A percentile compares a stretch with the other conserved stretches of the same genome.
These are phyloP conservation scores for Stenoptilia bipunctidactyla DNA, from an alignment of 2,888 invertebrate genomes.

Conservation along the genomic window DNA sequence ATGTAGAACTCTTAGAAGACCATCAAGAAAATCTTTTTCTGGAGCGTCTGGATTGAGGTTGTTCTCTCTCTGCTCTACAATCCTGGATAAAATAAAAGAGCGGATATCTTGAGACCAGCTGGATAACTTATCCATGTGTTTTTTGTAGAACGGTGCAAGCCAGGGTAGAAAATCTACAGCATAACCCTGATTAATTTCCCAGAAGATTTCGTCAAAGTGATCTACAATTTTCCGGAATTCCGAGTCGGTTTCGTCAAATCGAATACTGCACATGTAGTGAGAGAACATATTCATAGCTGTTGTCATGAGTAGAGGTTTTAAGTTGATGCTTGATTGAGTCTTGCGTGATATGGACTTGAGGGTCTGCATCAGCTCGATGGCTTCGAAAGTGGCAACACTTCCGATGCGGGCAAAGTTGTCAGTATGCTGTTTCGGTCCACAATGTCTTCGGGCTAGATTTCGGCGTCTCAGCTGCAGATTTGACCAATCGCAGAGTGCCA, in stretches of 20 bases:
- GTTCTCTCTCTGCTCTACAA: slow-evolving; percentile 72
- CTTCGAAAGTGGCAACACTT: slow-evolving; percentile 77
- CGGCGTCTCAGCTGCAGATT: slow-evolving; percentile 83
- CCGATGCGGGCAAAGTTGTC: slow-evolving; percentile 79
- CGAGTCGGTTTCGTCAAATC: slow-evolving; percentile 75
- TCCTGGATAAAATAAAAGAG: slow-evolving; percentile 79
- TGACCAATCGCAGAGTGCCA: slow-evolving; percentile 92
- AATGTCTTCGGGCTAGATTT: slow-evolving; percentile 83
- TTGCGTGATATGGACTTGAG: slow-evolving; percentile 51
- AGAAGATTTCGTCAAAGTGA: slow-evolving; percentile 88
- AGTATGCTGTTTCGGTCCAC: slow-evolving; percentile 82
- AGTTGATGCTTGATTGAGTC: slow-evolving; percentile 53
- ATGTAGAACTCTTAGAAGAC: slow-evolving; percentile 77
- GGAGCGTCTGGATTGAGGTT: slow-evolving; percentile 71
- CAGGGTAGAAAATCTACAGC: slow-evolving; percentile 89
- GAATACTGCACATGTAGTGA: slow-evolving; percentile 87
- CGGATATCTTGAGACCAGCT: slow-evolving; percentile 79
- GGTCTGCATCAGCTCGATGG: slow-evolving; percentile 71
- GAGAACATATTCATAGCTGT: slow-evolving; percentile 89
- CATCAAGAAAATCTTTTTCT: slow-evolving; percentile 85
- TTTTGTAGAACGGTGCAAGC: slow-evolving; percentile 79
- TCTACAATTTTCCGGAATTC: slow-evolving; percentile 78
- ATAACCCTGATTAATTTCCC: slow-evolving; percentile 92
- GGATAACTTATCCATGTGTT: slow-evolving; percentile 76
- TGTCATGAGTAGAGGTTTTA: slow-evolving; percentile 80